Base-by-base conservation (phyloP, 2,888 invertebrate species). In the Uropetala carovei region DNA sequence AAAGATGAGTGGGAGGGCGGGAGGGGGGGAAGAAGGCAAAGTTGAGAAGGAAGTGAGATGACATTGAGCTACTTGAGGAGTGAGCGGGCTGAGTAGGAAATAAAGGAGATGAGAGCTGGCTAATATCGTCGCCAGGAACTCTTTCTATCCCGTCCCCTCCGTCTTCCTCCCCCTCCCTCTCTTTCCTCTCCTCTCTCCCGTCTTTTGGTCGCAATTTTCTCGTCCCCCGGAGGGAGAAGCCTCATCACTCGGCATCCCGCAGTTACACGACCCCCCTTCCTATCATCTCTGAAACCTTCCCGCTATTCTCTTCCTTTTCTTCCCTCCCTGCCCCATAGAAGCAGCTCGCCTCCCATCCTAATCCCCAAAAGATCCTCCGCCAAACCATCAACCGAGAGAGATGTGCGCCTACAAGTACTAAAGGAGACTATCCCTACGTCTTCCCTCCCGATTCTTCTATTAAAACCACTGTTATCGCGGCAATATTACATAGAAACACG, bases 61-160 rank as follows among this genome's bases (percentile, higher is more conserved):
- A 75, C 75, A 75, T 75, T 75, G 75, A 75, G 75, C 75, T 75
- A 75, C 75, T 75, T 27, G 75, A 75, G 11, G 75, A 75, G 75
- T 13, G 27, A 27, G 75, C 27, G 22, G 75, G 27, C 75, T 14
- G 75, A 75, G 75, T 22, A 75, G 43, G 27, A 75, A 75, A 75
- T 75, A 75, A 75, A 75, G 75, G 27, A 27, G 75, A 75, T 27
- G 75, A 75, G 75, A 75, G 22, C 75, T 75, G 75, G 75, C 75
- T 75, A 75, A 75, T 75, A 75, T 75, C 75, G 75, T 27, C 75
- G 13, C 75, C 75, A 75, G 75, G 27, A 75, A 22, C 75, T 75
- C 22, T 75, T 27, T 27, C 75, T 27, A 75, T 27, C 75, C 75
- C 18, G 43, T 43, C 1, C 43, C 43, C 43, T 43, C 3, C 5